phyloP scores from a whole-genome alignment of 2,888 invertebrate genomes.

The Agrotis puta region DNA sequence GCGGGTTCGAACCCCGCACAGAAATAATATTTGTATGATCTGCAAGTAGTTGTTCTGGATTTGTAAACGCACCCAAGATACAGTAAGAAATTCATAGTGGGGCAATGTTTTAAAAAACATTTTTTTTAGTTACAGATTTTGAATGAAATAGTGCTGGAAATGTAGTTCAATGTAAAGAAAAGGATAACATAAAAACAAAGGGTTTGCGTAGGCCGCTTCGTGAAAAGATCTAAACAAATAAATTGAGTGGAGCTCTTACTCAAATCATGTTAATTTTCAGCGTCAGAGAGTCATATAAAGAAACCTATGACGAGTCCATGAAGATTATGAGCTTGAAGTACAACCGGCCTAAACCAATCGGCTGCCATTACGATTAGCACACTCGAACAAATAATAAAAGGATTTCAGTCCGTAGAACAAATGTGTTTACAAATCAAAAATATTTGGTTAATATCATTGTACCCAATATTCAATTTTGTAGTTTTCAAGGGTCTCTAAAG shows the following conservation, averaged over 20 bases:
- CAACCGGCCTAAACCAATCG: conserved; percentile 35
- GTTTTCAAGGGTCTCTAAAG: conserved; percentile 2
- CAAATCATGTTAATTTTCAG: background rate
- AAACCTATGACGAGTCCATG: background rate
- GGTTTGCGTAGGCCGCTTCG: background rate
- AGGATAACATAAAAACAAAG: background rate
- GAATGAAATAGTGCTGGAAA: too few species aligned
- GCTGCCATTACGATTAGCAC: conserved; percentile 30
- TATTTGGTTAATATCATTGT: background rate
- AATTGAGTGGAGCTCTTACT: background rate
- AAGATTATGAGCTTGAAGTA: conserved; percentile 14
- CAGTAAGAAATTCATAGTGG: too few species aligned
- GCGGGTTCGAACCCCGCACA: too few species aligned
- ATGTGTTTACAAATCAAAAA: background rate
- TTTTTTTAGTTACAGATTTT: background rate
- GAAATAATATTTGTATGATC: too few species aligned
- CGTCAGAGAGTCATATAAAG: background rate
- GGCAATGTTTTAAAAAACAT: too few species aligned
- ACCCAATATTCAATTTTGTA: background rate
- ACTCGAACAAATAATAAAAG: conserved; percentile 5
- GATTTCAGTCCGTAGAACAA: accelerated
- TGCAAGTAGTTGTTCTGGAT: too few species aligned
- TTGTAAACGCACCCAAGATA: too few species aligned
- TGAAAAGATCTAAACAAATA: background rate
- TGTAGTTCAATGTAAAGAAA: too few species aligned